phyloP scores from a whole-genome alignment of 1,140 invertebrate genomes.

The Centruroides vittatus region DNA sequence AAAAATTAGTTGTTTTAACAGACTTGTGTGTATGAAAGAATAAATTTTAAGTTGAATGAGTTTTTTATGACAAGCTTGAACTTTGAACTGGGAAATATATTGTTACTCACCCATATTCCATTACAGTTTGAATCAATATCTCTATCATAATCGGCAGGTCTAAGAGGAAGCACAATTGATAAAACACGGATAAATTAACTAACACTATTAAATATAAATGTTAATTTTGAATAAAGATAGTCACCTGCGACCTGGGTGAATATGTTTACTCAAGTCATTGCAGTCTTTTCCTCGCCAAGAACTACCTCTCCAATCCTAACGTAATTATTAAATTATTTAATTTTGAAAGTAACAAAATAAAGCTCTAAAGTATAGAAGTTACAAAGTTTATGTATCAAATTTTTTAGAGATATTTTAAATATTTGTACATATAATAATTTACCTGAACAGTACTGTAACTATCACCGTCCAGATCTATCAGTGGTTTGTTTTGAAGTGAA shows the following conservation, averaged over 20 bases:
- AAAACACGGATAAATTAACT: background rate
- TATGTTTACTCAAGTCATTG: too few relatives aligned
- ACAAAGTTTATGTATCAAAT: too few relatives aligned
- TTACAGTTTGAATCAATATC: constrained; percentile 35
- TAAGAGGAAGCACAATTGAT: constrained; percentile 5
- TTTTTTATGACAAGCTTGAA: too few relatives aligned
- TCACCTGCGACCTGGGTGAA: background rate
- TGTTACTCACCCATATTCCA: constrained; percentile 31
- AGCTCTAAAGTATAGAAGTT: too few relatives aligned
- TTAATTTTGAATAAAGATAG: background rate
- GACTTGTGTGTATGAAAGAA: too few relatives aligned
- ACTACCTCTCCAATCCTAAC: too few relatives aligned
- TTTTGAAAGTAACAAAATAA: too few relatives aligned
- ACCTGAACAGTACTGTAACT: constrained; percentile 23
- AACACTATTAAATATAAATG: background rate
- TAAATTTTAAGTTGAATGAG: too few relatives aligned
- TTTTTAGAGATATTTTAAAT: background rate
- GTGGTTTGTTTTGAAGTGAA: constrained; percentile 3
- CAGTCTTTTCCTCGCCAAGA: too few relatives aligned
- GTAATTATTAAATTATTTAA: too few relatives aligned
- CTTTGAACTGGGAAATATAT: background rate
- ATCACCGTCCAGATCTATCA: constrained; percentile 10
- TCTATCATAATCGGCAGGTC: constrained; percentile 23
- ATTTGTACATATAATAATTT: background rate
- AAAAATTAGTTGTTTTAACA: too few relatives aligned